Base-by-base conservation (phyloP, 1,140 invertebrate species). In the Mya arenaria region DNA sequence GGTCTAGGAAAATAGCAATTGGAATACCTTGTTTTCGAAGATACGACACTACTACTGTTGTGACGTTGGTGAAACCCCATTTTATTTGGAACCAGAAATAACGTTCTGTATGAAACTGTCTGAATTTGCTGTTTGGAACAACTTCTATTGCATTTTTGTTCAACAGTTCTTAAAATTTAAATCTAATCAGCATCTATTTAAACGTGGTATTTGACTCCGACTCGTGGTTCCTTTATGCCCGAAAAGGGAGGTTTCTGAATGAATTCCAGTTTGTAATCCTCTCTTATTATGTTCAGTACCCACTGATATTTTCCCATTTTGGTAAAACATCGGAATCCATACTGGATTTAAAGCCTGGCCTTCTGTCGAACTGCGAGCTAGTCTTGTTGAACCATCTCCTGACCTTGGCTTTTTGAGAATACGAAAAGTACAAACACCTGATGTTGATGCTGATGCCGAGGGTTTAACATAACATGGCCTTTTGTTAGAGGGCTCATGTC, bases 241-340 rank as follows among this genome's bases (percentile, higher is more conserved):
- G n/a, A 48, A 48, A 13, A 48, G 10, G 41, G 10, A 13, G 10
- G 41, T 48, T 48, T 48, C 19, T 19, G 41, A 48, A 48, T 48
- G 41, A 48, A 48, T 48, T 48, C 41, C 41, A 48, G 19, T 48
- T 48, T 48, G 41, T 48, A 48, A 13, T 19, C 41, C 41, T 48
- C 41, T 48, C 19, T 48, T 48, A 48, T 19, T n/a, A n/a, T 58
- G 23, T 17, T 80, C 77, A 34, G 41, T 34, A 28, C 65, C n/a
- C n/a, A n/a, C n/a, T 80, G n/a, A 71, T 71, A 44, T 71, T n/a
- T 30, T 71, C 2, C 52, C 66, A 80, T 71, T 80, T 23, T 62
- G 30, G 0, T 17, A 77, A 23, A 39, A 78, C 65, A 68, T 48
- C 37, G 44, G 44, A 17, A 28, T 15, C 37, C 4, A 28, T 1